Base-by-base conservation (phyloP, 2,797 vertebrate species). In the Arvicola amphibius region DNA sequence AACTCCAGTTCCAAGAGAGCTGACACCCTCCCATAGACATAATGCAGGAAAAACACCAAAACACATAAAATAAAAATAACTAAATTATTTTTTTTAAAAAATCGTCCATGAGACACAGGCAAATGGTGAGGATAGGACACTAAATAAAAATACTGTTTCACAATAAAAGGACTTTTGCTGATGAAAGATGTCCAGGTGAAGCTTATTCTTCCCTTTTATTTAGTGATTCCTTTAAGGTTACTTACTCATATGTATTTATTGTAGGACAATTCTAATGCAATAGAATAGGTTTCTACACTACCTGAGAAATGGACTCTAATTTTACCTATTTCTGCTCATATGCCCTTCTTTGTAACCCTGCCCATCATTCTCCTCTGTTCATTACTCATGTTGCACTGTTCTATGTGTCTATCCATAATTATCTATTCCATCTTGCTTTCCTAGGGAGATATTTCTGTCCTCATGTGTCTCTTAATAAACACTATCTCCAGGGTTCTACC, bases 361-460 rank as follows among this genome's bases (percentile, higher is more conserved):
- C 4, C 13, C 23, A 6, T 4, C 25, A 1, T 8, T 2, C 1
- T 19, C 13, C 8, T 29, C 25, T 25, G 43, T 2, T 32, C 3
- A 9, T 10, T 6, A 7, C 25, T 29, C n/a, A 29, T 29, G 6
- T 27, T 61, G 14, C n/a, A 3, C 13, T 29, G 14, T 37, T 14
- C 14, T 2, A 2, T 8, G 8, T 7, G 7, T 83, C 13, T 25
- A 11, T 29, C 7, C 27, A 40, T 43, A 37, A 5, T 43, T 19
- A 17, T 43, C n/a, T 81, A 29, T 61, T 81, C 13, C 17, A 29
- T 56, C 29, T 2, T 59, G 21, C 13, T 61, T 9, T 61, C 14
- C 13, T 37, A 8, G 12, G 7, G 25, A 10, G n/a, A 17, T 29
- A 0, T 17, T 81, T 25, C 5, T 13, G 48, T 56, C 10, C 19